phyloP scores from a whole-genome alignment of 2,888 invertebrate species.

The Panzeria rudis region DNA sequence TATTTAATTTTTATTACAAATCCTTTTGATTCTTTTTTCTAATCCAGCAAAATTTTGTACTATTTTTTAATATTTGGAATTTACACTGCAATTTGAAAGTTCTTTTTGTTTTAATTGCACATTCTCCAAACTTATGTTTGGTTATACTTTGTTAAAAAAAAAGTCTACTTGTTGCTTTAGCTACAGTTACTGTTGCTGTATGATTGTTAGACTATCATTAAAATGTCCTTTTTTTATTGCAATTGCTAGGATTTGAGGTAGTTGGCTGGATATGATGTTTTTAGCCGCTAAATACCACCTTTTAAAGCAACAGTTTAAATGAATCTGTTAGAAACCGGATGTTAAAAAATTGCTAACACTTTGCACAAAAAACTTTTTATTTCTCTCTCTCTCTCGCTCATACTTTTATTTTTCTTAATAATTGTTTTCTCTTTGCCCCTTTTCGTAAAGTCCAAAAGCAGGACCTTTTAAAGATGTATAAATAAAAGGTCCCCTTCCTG shows the following conservation, averaged over 20 bases:
- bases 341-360: slow-evolving; percentile 35
- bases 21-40: neutral
- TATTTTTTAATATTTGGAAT: slow-evolving; percentile 5
- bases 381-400: neutral
- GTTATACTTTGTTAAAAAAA: neutral
- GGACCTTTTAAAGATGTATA: neutral
- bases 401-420: neutral
- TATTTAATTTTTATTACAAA: neutral
- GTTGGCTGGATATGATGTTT: slow-evolving; percentile 5
- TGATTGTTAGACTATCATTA: neutral
- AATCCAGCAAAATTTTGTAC: slow-evolving; percentile 44
- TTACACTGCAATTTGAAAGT: too few relatives aligned
- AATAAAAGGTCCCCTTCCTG: neutral
- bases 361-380: neutral
- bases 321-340: slow-evolving; percentile 53
- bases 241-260: neutral
- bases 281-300: slow-evolving; percentile 57
- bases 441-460: neutral
- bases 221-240: neutral
- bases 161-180: slow-evolving; percentile 63
- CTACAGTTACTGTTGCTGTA: slow-evolving; percentile 39
- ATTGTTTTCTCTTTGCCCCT: neutral
- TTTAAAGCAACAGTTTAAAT: slow-evolving; percentile 60
- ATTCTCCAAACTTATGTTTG: neutral
- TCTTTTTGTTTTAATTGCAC: too few relatives aligned